Evolutionary conservation across 2,888 invertebrate species (phyloP).

Genomic region (Microctonus hyperodae): DNA sequence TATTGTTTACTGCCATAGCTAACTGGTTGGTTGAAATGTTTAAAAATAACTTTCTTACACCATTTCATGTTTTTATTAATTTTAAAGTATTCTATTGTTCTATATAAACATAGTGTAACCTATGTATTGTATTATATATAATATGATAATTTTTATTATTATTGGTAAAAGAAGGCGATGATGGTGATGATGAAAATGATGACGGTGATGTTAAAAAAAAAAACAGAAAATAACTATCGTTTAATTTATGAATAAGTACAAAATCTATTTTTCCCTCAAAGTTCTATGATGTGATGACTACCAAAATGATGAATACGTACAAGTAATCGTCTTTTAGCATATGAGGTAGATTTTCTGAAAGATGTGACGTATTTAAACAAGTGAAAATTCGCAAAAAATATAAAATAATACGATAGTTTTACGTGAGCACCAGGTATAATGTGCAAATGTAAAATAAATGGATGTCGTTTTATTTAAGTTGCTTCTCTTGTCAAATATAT

Average conservation of each 20-base stretch:
- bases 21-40: conserved; percentile 36
- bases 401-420: conserved; percentile 24
- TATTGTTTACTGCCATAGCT: conserved; percentile 54
- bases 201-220: conserved; percentile 3
- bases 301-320: conserved; percentile 51
- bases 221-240: conserved; percentile 32
- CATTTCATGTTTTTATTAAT: conserved; percentile 36
- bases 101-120: conserved; percentile 40
- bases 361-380: conserved; percentile 30
- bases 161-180: conserved; percentile 13
- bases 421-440: conserved; percentile 33
- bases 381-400: conserved; percentile 15
- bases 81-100: conserved; percentile 46
- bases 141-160: conserved; percentile 40
- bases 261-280: conserved; percentile 55
- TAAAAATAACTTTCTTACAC: conserved; percentile 23
- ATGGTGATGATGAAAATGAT: no score
- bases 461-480: conserved; percentile 46
- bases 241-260: conserved; percentile 55
- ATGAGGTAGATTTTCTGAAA: conserved; percentile 43
- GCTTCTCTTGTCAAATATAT: conserved; percentile 43
- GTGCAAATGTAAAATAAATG: conserved; percentile 36
- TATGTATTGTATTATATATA: conserved; percentile 40
- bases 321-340: conserved; percentile 41
- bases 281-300: conserved; percentile 52